phyloP scores from a whole-genome alignment of 2,888 invertebrate species.

The Trileptium ribeirensis region DNA sequence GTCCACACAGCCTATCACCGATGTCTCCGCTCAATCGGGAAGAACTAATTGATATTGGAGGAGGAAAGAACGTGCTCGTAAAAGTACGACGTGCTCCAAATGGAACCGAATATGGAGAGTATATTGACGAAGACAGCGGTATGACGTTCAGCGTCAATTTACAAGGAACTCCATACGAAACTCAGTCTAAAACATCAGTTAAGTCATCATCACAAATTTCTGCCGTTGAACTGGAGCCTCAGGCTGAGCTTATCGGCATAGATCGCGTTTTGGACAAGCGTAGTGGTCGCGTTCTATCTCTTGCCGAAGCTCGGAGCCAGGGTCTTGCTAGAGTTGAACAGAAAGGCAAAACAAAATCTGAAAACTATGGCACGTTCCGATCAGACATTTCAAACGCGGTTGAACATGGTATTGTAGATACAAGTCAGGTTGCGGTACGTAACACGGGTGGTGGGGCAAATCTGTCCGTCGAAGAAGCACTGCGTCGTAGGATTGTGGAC shows the following conservation, averaged over 20 bases:
- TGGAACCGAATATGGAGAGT: slow-evolving; percentile 24
- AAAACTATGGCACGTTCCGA: slow-evolving; percentile 20
- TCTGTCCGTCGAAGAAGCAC: slow-evolving; percentile 74
- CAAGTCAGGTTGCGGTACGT: slow-evolving; percentile 63
- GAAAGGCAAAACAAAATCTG: slow-evolving; percentile 23
- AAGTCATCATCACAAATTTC: slow-evolving; percentile 22
- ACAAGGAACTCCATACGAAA: slow-evolving; percentile 19
- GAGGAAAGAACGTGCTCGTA: slow-evolving; percentile 24
- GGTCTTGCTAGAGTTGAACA: slow-evolving; percentile 32
- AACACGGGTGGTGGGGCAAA: slow-evolving; percentile 72
- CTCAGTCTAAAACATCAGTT: slow-evolving; percentile 46
- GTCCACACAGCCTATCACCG: slow-evolving; percentile 1
- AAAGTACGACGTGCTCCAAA: slow-evolving; percentile 20
- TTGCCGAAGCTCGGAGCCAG: slow-evolving; percentile 37
- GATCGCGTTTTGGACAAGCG: slow-evolving; percentile 19
- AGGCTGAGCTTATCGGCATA: slow-evolving; percentile 23
- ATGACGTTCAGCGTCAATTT: slow-evolving; percentile 25
- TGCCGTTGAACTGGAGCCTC: slow-evolving; percentile 21
- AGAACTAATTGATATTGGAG: slow-evolving; percentile 22
- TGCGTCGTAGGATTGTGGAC: slow-evolving; percentile 69
- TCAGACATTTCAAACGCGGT: slow-evolving; percentile 58
- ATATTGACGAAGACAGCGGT: slow-evolving; percentile 21
- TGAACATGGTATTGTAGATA: slow-evolving; percentile 64
- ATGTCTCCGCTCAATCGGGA: not conserved
- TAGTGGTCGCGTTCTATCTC: slow-evolving; percentile 25